A percentile compares a stretch with the other conserved stretches of the same genome.
These are phyloP conservation scores for Drosophila pallidifrons DNA, from an alignment of 1,140 invertebrate genomes.

Conservation along the genomic window DNA sequence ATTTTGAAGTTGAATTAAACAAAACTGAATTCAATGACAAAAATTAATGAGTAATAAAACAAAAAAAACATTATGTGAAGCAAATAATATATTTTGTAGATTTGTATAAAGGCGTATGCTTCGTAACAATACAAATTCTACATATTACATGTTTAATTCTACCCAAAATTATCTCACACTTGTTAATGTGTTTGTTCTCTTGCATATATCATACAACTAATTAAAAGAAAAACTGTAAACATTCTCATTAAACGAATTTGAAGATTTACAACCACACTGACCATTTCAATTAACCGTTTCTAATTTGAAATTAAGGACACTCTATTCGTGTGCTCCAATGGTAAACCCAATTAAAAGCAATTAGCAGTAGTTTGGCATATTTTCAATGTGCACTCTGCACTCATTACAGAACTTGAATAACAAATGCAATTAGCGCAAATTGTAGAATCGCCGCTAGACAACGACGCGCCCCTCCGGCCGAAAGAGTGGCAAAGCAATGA, in stretches of 20 bases:
- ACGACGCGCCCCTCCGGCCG: constrained; percentile 30
- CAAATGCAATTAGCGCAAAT: constrained; percentile 69
- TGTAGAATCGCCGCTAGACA: constrained; percentile 44
- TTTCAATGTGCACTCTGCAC: constrained; percentile 70
- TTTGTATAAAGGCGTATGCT: too few species aligned
- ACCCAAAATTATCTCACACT: too few species aligned
- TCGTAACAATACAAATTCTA: too few species aligned
- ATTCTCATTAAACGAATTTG: background rate
- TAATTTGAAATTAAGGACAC: constrained; percentile 38
- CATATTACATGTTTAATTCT: too few species aligned
- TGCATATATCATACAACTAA: background rate
- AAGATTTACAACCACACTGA: background rate
- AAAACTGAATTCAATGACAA: too few species aligned
- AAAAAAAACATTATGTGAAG: background rate
- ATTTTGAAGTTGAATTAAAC: background rate
- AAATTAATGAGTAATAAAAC: background rate
- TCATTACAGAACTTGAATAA: constrained; percentile 46
- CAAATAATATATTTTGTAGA: background rate
- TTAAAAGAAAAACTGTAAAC: background rate
- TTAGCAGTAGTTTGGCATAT: constrained; percentile 56
- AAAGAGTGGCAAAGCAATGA: constrained; percentile 21
- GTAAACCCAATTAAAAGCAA: constrained; percentile 65
- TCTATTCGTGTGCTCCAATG: background rate
- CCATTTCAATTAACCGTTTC: constrained; percentile 19
- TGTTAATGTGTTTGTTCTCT: too few species aligned